A percentile compares a stretch with the other conserved stretches of the same genome.
phyloP scores from a whole-genome alignment of 35 echinoderm and acorn worm species.

The Stichopus chloronotus region DNA sequence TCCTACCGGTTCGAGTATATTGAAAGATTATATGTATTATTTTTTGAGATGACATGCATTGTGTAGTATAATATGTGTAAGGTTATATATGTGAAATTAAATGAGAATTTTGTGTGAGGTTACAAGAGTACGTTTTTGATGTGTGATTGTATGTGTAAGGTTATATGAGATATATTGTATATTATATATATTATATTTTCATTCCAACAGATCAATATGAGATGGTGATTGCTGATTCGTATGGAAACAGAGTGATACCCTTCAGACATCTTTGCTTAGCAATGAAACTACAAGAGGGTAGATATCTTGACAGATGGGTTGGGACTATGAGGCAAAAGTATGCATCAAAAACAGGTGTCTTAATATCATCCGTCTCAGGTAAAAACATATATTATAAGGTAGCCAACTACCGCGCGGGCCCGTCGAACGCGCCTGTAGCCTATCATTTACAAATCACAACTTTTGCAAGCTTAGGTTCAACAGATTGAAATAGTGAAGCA shows the following conservation, averaged over 20 bases:
- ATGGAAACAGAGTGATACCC: background rate
- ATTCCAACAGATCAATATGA: conserved; percentile 14
- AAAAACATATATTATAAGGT: background rate
- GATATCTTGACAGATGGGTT: background rate
- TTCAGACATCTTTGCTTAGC: conserved; percentile 7
- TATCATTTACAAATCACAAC: too few relatives aligned
- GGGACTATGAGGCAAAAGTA: conserved; percentile 14
- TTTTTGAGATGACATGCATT: too few relatives aligned
- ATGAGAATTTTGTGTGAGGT: background rate
- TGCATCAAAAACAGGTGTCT: background rate
- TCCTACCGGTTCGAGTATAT: background rate
- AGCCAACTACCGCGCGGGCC: too few relatives aligned
- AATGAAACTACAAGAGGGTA: conserved; percentile 17
- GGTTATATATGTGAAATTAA: background rate
- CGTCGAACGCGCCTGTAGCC: too few relatives aligned
- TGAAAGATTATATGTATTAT: background rate
- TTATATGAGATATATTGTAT: too few relatives aligned
- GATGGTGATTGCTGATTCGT: background rate
- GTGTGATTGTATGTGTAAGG: background rate
- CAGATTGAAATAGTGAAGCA: too few relatives aligned
- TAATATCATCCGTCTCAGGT: conserved; percentile 22
- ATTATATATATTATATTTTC: background rate
- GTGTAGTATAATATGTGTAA: background rate
- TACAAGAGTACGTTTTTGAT: background rate
- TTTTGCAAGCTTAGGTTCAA: too few relatives aligned